A percentile compares a stretch with the other conserved stretches of the same genome.
Evolutionary conservation across 2,888 invertebrate genomes (phyloP).

Genomic region (Psylliodes chrysocephalus): DNA sequence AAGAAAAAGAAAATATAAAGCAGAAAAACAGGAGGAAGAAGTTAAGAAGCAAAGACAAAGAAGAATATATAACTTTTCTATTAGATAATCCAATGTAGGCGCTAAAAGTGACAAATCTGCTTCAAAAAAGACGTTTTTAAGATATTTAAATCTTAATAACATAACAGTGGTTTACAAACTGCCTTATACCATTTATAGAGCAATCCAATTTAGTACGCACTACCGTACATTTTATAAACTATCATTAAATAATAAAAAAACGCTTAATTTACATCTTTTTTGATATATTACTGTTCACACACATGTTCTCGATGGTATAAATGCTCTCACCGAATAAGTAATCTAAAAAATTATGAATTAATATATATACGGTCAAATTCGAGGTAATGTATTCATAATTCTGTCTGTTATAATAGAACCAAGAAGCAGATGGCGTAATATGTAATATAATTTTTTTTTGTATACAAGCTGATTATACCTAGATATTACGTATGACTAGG

Average conservation of each 20-base stretch:
- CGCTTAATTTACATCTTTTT: conserved; percentile 18
- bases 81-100: no score
- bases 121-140: no score
- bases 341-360: conserved; percentile 3
- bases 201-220: conserved; percentile 7
- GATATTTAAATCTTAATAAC: neutral
- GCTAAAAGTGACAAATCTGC: no score
- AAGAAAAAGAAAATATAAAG: no score
- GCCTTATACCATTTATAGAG: conserved; percentile 1
- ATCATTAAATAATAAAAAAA: conserved; percentile 16
- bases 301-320: conserved; percentile 15
- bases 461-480: conserved; percentile 9
- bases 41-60: no score
- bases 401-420: conserved; percentile 14
- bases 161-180: neutral
- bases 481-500: conserved; percentile 7
- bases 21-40: no score
- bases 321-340: conserved; percentile 14
- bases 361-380: conserved; percentile 9
- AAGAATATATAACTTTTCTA: no score
- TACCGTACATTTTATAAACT: conserved; percentile 7
- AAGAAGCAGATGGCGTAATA: conserved; percentile 12
- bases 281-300: conserved; percentile 11
- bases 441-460: conserved; percentile 13
- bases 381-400: conserved; percentile 10